These are phyloP conservation scores for Rhagophthalmus giganteus DNA, from an alignment of 2,888 invertebrate species.

Conservation along the genomic window DNA sequence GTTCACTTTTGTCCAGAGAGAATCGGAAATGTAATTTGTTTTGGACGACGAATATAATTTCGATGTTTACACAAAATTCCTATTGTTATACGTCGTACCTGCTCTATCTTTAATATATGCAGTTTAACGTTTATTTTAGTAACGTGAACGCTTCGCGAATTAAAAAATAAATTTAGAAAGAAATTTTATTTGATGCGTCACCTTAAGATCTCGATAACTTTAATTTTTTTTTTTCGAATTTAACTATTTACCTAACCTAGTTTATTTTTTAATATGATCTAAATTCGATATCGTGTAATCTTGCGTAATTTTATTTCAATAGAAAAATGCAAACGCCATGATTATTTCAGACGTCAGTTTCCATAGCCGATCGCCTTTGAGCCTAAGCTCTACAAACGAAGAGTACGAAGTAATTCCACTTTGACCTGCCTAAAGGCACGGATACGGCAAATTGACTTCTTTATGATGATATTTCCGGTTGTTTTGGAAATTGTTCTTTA, in stretches of 20 bases:
- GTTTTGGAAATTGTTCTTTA: constrained; percentile 23
- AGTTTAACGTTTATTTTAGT: too few relatives aligned
- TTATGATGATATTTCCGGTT: constrained; percentile 18
- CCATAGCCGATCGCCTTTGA: constrained; percentile 37
- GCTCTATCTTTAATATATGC: too few relatives aligned
- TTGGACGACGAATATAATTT: constrained; percentile 26
- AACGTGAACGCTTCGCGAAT: too few relatives aligned
- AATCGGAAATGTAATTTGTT: constrained; percentile 33
- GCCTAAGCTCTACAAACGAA: constrained; percentile 6
- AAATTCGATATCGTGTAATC: too few relatives aligned
- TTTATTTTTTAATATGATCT: too few relatives aligned
- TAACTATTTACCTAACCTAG: too few relatives aligned
- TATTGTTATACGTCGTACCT: too few relatives aligned
- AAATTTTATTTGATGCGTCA: too few relatives aligned
- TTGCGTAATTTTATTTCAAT: too few relatives aligned
- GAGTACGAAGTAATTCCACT: constrained; percentile 23
- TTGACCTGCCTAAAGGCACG: constrained; percentile 26
- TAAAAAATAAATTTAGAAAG: too few relatives aligned
- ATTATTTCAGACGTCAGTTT: constrained; percentile 36
- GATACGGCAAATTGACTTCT: constrained; percentile 23
- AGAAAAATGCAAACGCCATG: neutral
- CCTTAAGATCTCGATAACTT: too few relatives aligned
- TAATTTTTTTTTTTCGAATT: too few relatives aligned
- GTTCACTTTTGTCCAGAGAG: constrained; percentile 32
- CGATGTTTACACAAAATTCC: constrained; percentile 11